Percentiles rank a stretch among this genome's conserved stretches.
These are phyloP conservation scores for Phymorhynchus buccinoides DNA, from an alignment of 1,140 invertebrate genomes.

Conservation along the genomic window DNA sequence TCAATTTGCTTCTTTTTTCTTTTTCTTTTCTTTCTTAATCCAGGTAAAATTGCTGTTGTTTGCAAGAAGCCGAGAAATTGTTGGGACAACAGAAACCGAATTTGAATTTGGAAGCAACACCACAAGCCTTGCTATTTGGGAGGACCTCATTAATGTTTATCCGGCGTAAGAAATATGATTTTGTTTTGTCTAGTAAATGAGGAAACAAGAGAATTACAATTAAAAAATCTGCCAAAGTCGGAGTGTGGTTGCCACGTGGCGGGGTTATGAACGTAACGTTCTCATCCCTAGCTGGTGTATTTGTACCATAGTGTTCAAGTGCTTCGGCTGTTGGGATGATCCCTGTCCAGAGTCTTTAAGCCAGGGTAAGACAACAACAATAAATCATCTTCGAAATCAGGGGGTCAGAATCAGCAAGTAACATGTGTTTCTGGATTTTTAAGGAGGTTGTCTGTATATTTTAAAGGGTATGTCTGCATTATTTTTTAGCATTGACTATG, in stretches of 20 bases:
- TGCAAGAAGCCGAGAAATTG: conserved; percentile 87
- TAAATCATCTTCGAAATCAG: neutral
- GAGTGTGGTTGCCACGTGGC: too few species aligned
- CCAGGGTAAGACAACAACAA: too few species aligned
- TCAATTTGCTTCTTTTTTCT: neutral
- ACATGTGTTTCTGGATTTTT: neutral
- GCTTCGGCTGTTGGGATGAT: too few species aligned
- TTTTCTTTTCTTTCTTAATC: conserved; percentile 23
- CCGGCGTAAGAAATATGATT: conserved; percentile 64
- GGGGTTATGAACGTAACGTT: neutral
- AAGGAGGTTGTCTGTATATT: neutral
- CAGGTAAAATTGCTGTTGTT: conserved; percentile 84
- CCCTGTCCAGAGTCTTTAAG: too few species aligned
- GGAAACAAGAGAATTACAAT: too few species aligned
- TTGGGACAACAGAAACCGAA: conserved; percentile 73
- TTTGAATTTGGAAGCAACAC: conserved; percentile 75
- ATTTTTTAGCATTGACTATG: too few species aligned
- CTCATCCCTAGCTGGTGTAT: neutral
- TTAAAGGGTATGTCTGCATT: neutral
- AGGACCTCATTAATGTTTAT: conserved; percentile 78
- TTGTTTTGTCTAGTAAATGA: neutral
- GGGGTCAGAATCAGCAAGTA: neutral
- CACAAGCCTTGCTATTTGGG: conserved; percentile 75
- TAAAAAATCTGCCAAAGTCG: neutral
- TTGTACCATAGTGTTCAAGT: too few species aligned